Percentiles rank a stretch among this genome's conserved stretches.
Conservation (phyloP, 2,888 invertebrate species). For the Acronicta leporina region DNA sequence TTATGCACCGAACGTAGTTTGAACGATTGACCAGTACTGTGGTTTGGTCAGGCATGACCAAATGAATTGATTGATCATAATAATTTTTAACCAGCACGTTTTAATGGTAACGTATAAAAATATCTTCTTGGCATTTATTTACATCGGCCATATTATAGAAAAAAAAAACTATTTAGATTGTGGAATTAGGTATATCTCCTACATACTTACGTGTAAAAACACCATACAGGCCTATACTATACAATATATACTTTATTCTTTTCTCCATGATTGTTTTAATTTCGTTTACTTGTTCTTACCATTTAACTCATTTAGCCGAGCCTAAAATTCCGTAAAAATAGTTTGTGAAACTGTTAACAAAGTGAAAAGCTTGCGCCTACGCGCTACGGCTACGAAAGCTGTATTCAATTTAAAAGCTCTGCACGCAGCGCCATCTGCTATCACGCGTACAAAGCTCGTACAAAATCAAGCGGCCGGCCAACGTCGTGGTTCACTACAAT, state of each 20-base stretch:
- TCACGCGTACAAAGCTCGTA: conserved; percentile 18
- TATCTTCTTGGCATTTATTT: too few species aligned
- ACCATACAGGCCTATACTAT: too few species aligned
- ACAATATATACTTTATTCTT: too few species aligned
- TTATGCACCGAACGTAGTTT: not conserved
- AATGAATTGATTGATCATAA: conserved; percentile 3
- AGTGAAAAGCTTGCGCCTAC: conserved; percentile 36
- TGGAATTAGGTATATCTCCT: too few species aligned
- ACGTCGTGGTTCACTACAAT: conserved; percentile 45
- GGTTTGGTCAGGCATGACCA: not conserved
- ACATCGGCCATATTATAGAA: not conserved
- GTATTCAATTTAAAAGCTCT: conserved; percentile 22
- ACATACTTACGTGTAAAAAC: too few species aligned
- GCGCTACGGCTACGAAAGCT: conserved; percentile 35
- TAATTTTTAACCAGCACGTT: not conserved
- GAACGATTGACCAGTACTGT: conserved; percentile 8
- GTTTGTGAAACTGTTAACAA: too few species aligned
- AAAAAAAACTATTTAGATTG: too few species aligned
- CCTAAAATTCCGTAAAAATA: too few species aligned
- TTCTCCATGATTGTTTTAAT: too few species aligned
- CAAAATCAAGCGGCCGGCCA: not conserved
- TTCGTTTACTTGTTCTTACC: too few species aligned
- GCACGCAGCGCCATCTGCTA: conserved; percentile 73
- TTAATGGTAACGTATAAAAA: not conserved
- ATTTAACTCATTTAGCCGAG: too few species aligned